Conservation (phyloP, 2,797 vertebrate genomes). For the Catharus ustulatus region DNA sequence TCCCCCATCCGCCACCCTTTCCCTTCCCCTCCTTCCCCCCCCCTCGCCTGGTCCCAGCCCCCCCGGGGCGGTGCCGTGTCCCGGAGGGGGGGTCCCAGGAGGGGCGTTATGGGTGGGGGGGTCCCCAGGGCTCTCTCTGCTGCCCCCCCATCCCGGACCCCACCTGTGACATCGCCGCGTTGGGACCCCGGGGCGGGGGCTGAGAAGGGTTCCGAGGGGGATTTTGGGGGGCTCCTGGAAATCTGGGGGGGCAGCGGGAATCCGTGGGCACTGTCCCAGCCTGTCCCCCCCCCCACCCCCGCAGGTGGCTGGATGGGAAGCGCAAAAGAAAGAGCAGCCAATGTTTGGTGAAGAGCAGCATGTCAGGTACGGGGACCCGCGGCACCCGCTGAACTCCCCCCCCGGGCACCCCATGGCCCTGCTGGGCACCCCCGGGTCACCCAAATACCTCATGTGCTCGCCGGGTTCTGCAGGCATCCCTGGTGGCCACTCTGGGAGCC, state of each 20-base stretch:
- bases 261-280: neutral
- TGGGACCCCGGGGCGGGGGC: neutral
- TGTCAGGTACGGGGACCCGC: conserved; percentile 85
- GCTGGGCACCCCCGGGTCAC: no score
- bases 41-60: neutral
- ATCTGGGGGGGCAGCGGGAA: neutral
- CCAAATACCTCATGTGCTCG: rapidly evolving
- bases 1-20: neutral
- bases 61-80: neutral
- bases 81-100: neutral
- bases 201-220: no score
- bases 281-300: neutral
- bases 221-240: neutral
- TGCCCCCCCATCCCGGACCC: neutral
- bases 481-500: no score
- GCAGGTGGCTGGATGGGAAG: conserved; percentile 98
- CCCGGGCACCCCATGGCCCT: neutral
- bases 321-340: conserved; percentile 99
- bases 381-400: neutral
- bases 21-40: neutral
- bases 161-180: neutral
- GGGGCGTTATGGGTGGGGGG: neutral
- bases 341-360: conserved; percentile 97
- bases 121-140: neutral
- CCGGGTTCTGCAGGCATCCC: rapidly evolving